phyloP scores from a whole-genome alignment of 2,888 invertebrate genomes.

The Notodonta dromedarius region DNA sequence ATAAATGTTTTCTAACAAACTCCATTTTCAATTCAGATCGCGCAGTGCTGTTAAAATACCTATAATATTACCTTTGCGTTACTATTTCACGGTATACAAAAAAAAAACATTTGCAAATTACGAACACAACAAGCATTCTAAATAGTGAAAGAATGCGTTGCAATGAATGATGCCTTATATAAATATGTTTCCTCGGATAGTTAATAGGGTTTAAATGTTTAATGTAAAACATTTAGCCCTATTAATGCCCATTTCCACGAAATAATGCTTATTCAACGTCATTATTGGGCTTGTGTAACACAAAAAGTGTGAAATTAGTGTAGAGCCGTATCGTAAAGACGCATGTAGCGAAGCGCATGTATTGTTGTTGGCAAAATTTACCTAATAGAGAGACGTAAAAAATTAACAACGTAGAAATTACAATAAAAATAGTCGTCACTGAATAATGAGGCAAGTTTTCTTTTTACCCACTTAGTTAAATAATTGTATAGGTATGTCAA shows the following conservation, averaged over 20 bases:
- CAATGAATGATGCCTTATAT: conserved; percentile 6
- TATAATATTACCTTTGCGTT: too few species aligned
- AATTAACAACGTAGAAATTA: not conserved
- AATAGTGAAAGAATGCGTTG: conserved; percentile 9
- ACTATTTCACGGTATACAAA: not conserved
- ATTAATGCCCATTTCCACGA: conserved; percentile 24
- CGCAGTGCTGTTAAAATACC: too few species aligned
- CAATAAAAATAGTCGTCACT: not conserved
- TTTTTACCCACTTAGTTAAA: too few species aligned
- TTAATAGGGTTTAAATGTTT: not conserved
- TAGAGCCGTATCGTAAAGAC: conserved; percentile 8
- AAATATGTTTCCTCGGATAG: conserved; percentile 12
- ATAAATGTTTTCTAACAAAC: too few species aligned
- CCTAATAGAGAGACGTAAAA: not conserved
- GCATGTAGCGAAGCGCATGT: not conserved
- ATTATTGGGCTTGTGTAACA: conserved; percentile 7
- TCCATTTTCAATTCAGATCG: too few species aligned
- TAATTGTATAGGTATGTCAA: too few species aligned
- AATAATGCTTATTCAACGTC: conserved; percentile 32
- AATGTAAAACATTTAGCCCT: conserved; percentile 15
- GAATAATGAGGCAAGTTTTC: not conserved
- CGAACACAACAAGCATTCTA: not conserved
- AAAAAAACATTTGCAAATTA: conserved; percentile 3
- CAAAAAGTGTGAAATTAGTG: conserved; percentile 35
- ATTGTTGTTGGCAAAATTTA: not conserved